These are phyloP conservation scores for Delphinapterus leucas DNA, from an alignment of 2,113 vertebrate genomes.

Conservation along the genomic window DNA sequence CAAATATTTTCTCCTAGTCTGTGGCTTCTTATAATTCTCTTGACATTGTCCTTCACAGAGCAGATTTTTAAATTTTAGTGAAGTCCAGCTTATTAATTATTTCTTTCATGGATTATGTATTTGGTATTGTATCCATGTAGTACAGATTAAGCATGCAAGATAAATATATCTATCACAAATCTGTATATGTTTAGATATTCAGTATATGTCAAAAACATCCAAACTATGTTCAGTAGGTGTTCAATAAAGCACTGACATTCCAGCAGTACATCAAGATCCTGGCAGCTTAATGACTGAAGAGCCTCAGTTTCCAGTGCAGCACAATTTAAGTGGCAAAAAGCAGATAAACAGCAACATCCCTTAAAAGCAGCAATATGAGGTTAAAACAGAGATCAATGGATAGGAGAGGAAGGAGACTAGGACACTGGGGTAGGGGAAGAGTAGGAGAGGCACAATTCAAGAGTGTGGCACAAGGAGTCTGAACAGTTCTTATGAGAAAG, in stretches of 20 bases:
- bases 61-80: not conserved
- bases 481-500: not conserved
- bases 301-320: not conserved
- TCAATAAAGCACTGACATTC: not conserved
- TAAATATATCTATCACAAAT: not conserved
- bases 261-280: not conserved
- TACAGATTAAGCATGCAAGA: not conserved
- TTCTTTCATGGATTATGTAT: not conserved
- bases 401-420: not conserved
- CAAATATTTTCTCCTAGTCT: not conserved
- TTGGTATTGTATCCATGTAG: not conserved
- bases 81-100: not conserved
- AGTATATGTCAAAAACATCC: not conserved
- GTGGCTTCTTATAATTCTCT: not conserved
- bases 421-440: not conserved
- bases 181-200: not conserved
- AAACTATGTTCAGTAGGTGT: not conserved
- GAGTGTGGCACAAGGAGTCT: not conserved
- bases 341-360: not conserved
- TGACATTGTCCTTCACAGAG: not conserved
- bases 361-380: not conserved
- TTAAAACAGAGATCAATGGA: not conserved
- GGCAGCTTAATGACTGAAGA: not conserved
- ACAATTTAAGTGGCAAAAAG: not conserved
- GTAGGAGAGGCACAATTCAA: not conserved